A percentile compares a stretch with the other conserved stretches of the same genome.
Evolutionary conservation across 1,140 invertebrate genomes (phyloP).

Genomic region (Nylanderia fulva): DNA sequence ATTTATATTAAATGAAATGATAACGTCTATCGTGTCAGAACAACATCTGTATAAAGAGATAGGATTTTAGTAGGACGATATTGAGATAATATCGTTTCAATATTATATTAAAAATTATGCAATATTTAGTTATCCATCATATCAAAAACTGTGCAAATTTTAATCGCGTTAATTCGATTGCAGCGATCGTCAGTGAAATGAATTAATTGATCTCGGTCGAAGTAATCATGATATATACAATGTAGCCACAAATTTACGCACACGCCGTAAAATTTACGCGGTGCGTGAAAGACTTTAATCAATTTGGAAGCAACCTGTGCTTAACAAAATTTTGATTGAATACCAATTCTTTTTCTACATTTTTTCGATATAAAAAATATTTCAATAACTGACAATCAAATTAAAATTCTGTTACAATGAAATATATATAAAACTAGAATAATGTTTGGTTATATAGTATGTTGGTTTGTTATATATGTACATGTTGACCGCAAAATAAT

Average conservation of each 20-base stretch:
- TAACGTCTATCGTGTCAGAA: not conserved
- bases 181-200: slow-evolving; percentile 39
- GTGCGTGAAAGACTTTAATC: slow-evolving; percentile 20
- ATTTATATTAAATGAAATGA: slow-evolving; percentile 6
- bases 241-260: slow-evolving; percentile 28
- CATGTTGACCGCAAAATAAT: not conserved
- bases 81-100: not conserved
- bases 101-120: slow-evolving; percentile 31
- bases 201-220: slow-evolving; percentile 56
- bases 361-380: slow-evolving; percentile 30
- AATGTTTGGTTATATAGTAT: not conserved
- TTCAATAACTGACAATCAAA: not conserved
- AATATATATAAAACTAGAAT: slow-evolving; percentile 14
- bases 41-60: not conserved
- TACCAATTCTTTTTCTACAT: slow-evolving; percentile 4
- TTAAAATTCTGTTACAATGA: slow-evolving; percentile 8
- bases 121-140: slow-evolving; percentile 1
- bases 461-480: too few species aligned
- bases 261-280: not conserved
- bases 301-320: not conserved
- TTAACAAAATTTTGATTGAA: slow-evolving; percentile 28
- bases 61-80: not conserved
- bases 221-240: not conserved
- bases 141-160: slow-evolving; percentile 40
- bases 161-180: slow-evolving; percentile 56